Base-by-base conservation (phyloP, 2,797 vertebrate species). In the Microctenopoma stevenorrisi region DNA sequence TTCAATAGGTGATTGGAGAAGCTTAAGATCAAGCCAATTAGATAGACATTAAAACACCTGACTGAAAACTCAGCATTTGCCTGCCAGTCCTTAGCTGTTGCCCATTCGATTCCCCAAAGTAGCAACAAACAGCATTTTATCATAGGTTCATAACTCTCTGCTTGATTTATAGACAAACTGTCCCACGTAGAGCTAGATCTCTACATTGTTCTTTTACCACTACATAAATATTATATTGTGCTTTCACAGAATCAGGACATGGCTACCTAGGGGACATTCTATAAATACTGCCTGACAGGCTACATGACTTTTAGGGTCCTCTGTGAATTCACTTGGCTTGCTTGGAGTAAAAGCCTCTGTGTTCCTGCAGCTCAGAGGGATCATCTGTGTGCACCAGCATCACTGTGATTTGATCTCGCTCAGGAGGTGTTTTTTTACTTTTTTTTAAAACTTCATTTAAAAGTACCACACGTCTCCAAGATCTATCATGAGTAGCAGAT, bases 231-330 rank as follows among this genome's bases (percentile, higher is more conserved):
- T 90, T 89, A 82, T 84, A 89, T 86, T 87, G 85, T 88, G 85
- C 88, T 88, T 87, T 89, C 57, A 56, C 72, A 87, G 87, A 94
- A 90, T 84, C 88, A 89, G 91, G 90, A 90, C 91, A 90, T 71
- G 74, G 82, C 84, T 65, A 90, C 85, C 91, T 83, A 28, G 68
- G 85, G 92, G 89, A 92, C 82, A 22, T 86, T 92, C 91, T 91
- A 93, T 92, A 93, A 93, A 93, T 92, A 92, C 71, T 72, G 78
- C 63, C 88, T 87, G 90, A 90, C 89, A 89, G 85, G 86, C 85
- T 84, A 92, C 91, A 91, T 88, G 85, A 86, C 85, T 89, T 90
- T 93, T 84, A 79, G 70, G 73, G 82, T 78, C 81, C 87, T 83
- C 76, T 52, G 90, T 73, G 88, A 79, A 84, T 88, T 90, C 72